phyloP scores from a whole-genome alignment of 1,140 invertebrate genomes.

The Drosophila funebris region DNA sequence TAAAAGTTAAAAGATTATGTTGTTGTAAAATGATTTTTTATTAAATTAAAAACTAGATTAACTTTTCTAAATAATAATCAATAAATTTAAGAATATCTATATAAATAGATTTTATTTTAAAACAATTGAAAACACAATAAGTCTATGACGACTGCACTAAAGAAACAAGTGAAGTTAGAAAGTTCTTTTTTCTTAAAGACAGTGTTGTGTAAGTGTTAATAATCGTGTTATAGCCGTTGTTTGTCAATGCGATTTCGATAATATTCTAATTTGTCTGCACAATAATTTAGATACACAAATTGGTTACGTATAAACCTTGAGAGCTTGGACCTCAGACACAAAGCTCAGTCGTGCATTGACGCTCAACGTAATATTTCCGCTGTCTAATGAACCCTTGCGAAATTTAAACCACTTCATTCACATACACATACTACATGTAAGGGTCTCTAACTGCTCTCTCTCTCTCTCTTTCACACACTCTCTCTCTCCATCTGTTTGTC shows the following conservation, averaged over 20 bases:
- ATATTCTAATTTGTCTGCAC: background rate
- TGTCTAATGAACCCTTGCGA: slow-evolving; percentile 39
- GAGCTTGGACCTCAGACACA: background rate
- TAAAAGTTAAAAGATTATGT: no score
- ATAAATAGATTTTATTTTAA: no score
- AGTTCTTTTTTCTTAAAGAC: no score
- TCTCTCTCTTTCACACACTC: background rate
- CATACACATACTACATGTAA: background rate
- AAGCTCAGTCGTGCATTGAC: slow-evolving; percentile 19
- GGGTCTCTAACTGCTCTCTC: background rate
- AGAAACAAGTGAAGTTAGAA: no score
- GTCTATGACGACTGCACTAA: no score
- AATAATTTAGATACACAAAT: background rate
- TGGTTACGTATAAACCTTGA: background rate
- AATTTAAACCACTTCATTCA: slow-evolving; percentile 23
- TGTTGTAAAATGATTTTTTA: no score
- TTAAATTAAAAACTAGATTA: no score
- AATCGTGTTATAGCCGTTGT: no score
- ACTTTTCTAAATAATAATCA: no score
- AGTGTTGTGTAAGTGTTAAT: no score
- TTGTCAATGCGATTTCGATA: background rate
- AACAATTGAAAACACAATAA: no score
- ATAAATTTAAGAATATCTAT: no score
- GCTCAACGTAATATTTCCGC: slow-evolving; percentile 24
- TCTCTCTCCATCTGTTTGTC: background rate